phyloP scores from a whole-genome alignment of 2,888 invertebrate species.

The Galeopsomyia nigrocyanea region DNA sequence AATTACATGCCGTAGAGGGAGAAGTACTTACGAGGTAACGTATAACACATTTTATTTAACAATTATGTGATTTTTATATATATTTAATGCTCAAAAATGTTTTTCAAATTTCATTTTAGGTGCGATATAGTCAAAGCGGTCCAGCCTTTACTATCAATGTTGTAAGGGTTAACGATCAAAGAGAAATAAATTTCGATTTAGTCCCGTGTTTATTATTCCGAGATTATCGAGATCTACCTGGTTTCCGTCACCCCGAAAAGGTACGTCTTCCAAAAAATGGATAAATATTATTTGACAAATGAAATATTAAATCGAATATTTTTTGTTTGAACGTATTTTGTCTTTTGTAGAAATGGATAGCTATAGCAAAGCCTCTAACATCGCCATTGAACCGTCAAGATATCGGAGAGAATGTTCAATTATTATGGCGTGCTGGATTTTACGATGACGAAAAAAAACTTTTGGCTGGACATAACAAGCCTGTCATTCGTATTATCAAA shows the following conservation, averaged over 20 bases:
- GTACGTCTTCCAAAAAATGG: neutral
- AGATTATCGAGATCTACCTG: neutral
- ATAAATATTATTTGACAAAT: neutral
- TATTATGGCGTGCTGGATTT: slow-evolving; percentile 6
- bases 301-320: too few relatives aligned
- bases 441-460: slow-evolving; percentile 1
- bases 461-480: slow-evolving; percentile 5
- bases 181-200: neutral
- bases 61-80: too few relatives aligned
- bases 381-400: too few relatives aligned
- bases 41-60: too few relatives aligned
- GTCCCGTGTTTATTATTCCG: slow-evolving; percentile 6
- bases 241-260: neutral
- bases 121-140: neutral
- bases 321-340: slow-evolving; percentile 2
- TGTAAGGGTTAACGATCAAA: neutral
- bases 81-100: too few relatives aligned
- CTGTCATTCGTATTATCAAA: slow-evolving; percentile 11
- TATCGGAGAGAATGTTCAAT: too few relatives aligned
- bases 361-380: slow-evolving; percentile 6
- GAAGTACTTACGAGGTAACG: neutral
- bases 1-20: neutral
- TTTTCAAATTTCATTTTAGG: neutral
- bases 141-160: slow-evolving; percentile 14
- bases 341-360: neutral